These are phyloP conservation scores for Triplophysa bombifrons DNA, from an alignment of 2,797 vertebrate genomes.

Conservation along the genomic window DNA sequence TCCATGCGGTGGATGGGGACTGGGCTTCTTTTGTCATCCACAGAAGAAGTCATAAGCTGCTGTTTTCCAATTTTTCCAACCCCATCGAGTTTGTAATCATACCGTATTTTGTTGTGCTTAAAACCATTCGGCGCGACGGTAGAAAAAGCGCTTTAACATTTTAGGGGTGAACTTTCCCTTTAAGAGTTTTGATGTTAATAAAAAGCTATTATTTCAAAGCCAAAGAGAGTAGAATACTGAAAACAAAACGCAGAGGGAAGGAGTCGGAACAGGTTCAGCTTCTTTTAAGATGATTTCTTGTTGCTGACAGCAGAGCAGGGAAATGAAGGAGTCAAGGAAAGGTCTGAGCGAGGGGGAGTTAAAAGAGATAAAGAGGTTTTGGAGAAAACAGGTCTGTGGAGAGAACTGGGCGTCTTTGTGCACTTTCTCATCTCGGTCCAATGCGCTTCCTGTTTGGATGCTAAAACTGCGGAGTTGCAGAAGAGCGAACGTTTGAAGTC, in stretches of 20 bases:
- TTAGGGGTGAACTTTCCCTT: background rate
- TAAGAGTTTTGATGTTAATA: conserved; percentile 6
- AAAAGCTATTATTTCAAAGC: background rate
- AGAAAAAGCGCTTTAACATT: background rate
- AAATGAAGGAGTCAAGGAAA: conserved; percentile 53
- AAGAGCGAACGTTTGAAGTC: conserved; percentile 42
- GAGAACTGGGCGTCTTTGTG: conserved; percentile 68
- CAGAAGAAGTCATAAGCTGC: background rate
- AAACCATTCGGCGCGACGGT: no score
- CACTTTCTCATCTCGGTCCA: conserved; percentile 56
- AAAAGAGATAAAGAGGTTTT: conserved; percentile 33
- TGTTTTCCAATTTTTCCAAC: no score
- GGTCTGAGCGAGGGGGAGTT: conserved; percentile 53
- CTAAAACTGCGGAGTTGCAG: conserved; percentile 40
- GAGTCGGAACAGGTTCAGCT: background rate
- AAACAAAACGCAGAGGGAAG: conserved; percentile 4
- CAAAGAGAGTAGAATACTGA: background rate
- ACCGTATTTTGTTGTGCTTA: no score
- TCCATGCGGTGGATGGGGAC: background rate
- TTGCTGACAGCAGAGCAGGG: conserved; percentile 58
- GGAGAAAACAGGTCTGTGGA: conserved; percentile 57
- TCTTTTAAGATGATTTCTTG: conserved; percentile 40
- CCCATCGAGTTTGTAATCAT: no score
- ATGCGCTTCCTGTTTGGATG: conserved; percentile 65
- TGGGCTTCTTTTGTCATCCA: background rate